A percentile compares a stretch with the other conserved stretches of the same genome.
Evolutionary conservation across 1,140 invertebrate genomes (phyloP).

Genomic region (Megathymus violae): DNA sequence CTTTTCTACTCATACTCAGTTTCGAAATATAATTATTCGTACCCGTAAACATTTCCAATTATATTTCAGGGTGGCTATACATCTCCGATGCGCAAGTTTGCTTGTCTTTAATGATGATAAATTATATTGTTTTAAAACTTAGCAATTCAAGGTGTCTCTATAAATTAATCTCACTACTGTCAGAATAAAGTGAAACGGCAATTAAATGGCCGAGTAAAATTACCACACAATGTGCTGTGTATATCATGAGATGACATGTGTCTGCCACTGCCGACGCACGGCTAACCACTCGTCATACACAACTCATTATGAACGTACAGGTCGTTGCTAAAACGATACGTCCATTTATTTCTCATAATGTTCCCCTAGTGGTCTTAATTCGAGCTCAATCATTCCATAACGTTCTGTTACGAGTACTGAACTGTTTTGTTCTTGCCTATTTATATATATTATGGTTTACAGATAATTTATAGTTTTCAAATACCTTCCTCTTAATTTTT

Average conservation of each 20-base stretch:
- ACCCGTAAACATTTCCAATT: slow-evolving; percentile 7
- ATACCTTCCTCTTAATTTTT: no score
- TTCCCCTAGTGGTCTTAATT: no score
- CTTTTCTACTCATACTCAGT: neutral
- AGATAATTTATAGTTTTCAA: no score
- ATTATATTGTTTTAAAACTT: slow-evolving; percentile 67
- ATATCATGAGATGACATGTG: slow-evolving; percentile 78
- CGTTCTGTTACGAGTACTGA: no score
- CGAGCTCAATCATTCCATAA: no score
- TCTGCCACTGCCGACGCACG: slow-evolving; percentile 53
- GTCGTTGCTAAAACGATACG: slow-evolving; percentile 8
- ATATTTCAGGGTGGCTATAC: slow-evolving; percentile 24
- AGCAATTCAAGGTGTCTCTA: slow-evolving; percentile 70
- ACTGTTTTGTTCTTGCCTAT: no score
- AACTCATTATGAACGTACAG: slow-evolving; percentile 28
- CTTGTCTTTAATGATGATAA: slow-evolving; percentile 73
- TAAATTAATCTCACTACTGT: slow-evolving; percentile 76
- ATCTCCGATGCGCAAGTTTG: slow-evolving; percentile 24
- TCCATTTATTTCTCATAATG: slow-evolving; percentile 14
- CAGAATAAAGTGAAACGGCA: slow-evolving; percentile 73
- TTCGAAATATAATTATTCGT: neutral
- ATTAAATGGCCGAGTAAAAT: slow-evolving; percentile 75
- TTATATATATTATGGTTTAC: no score
- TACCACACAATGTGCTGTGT: slow-evolving; percentile 80
- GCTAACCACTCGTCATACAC: slow-evolving; percentile 63